Evolutionary conservation across 2,797 vertebrate species (phyloP).

Genomic region (Pygocentrus nattereri): DNA sequence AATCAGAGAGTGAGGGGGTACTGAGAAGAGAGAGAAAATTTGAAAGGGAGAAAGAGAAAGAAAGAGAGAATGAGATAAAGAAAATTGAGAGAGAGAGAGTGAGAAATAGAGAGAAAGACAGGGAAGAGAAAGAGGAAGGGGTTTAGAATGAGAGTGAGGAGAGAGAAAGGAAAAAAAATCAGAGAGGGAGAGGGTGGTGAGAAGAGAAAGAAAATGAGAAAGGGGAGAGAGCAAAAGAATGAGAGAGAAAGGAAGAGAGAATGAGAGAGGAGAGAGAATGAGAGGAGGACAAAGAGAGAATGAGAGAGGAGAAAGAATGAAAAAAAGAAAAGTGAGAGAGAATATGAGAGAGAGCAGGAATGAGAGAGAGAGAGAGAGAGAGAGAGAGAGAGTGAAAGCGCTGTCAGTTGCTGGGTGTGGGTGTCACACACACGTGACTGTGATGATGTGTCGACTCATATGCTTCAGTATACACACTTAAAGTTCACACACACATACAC

Average conservation of each 20-base stretch:
- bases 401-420: neutral
- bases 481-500: too few species aligned
- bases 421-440: constrained; percentile 3
- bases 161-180: too few species aligned
- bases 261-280: too few species aligned
- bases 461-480: neutral
- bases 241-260: neutral
- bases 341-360: neutral
- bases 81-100: neutral
- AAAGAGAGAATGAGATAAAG: too few species aligned
- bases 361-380: neutral
- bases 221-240: neutral
- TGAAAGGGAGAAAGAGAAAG: neutral
- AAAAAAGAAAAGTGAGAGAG: too few species aligned
- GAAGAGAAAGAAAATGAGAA: too few species aligned
- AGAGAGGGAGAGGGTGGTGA: too few species aligned
- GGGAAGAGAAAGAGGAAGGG: too few species aligned
- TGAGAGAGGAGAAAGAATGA: too few species aligned
- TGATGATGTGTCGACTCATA: neutral
- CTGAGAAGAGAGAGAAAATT: neutral
- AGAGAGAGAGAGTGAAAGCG: constrained; percentile 4
- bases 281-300: too few species aligned
- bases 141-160: too few species aligned
- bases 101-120: too few species aligned
- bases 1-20: neutral